phyloP scores from a whole-genome alignment of 1,140 invertebrate species.

The Pseudomyrmex concolor region DNA sequence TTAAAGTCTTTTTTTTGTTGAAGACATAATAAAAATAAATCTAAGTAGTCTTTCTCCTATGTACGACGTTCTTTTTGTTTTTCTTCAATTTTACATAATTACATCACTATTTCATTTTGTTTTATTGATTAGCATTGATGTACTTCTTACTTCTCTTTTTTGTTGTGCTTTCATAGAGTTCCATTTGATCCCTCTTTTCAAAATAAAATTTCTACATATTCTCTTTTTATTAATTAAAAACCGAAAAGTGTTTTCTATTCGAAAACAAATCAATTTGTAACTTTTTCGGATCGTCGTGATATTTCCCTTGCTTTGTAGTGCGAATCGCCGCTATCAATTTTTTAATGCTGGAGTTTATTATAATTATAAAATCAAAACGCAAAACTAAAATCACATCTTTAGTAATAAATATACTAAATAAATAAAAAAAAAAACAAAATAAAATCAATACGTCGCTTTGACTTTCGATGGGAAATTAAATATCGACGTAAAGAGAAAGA shows the following conservation, averaged over 20 bases:
- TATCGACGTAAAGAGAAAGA: background rate
- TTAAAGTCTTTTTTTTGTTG: slow-evolving; percentile 81
- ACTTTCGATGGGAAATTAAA: slow-evolving; percentile 1
- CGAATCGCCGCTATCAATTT: slow-evolving; percentile 5
- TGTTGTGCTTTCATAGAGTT: slow-evolving; percentile 53
- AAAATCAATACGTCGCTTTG: background rate
- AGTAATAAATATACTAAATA: background rate
- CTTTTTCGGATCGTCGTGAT: slow-evolving; percentile 66
- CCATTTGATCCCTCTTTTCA: slow-evolving; percentile 62
- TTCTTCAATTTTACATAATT: slow-evolving; percentile 72
- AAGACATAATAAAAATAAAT: slow-evolving; percentile 85
- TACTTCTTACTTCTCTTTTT: slow-evolving; percentile 66
- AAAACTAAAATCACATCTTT: background rate
- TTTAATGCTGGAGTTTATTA: background rate
- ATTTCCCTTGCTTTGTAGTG: slow-evolving; percentile 26
- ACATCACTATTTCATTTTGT: slow-evolving; percentile 70
- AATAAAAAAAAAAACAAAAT: background rate
- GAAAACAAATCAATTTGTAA: slow-evolving; percentile 73
- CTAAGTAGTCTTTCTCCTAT: slow-evolving; percentile 84
- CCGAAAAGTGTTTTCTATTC: slow-evolving; percentile 68
- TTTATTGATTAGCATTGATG: slow-evolving; percentile 76
- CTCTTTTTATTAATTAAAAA: slow-evolving; percentile 63
- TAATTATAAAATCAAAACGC: too few species aligned
- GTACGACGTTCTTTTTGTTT: slow-evolving; percentile 76
- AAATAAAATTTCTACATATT: slow-evolving; percentile 65